A percentile compares a stretch with the other conserved stretches of the same genome.
These are phyloP conservation scores for Dendrocincla fuliginosa DNA, from an alignment of 2,797 vertebrate species.

Conservation along the genomic window DNA sequence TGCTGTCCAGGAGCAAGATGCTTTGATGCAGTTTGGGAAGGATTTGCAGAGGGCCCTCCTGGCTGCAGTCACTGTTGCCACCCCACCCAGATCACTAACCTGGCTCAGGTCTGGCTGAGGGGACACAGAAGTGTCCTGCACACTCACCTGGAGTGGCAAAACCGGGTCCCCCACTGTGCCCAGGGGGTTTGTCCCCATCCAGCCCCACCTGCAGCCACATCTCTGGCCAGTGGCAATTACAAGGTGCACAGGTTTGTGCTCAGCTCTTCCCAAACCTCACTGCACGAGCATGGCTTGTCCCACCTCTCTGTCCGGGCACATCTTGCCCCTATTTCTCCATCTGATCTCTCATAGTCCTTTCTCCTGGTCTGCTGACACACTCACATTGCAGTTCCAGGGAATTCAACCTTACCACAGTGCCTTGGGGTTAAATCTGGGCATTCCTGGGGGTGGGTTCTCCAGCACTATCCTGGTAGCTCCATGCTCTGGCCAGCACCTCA, in stretches of 20 bases:
- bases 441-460: background rate
- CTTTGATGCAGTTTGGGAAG: background rate
- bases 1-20: background rate
- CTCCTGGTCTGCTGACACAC: background rate
- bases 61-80: background rate
- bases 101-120: background rate
- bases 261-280: background rate
- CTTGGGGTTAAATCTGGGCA: background rate
- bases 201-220: background rate
- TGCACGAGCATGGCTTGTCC: rapidly evolving
- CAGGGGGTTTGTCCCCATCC: background rate
- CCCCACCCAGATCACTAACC: background rate
- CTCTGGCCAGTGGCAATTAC: background rate
- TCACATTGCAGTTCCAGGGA: background rate
- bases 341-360: background rate
- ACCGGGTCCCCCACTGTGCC: rapidly evolving
- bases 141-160: background rate
- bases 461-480: background rate
- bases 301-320: background rate
- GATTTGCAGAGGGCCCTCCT: background rate
- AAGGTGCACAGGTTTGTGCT: background rate
- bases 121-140: background rate
- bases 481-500: background rate
- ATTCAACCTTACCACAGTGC: background rate
- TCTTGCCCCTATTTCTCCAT: background rate